Evolutionary conservation across 2,888 invertebrate species (phyloP).

Genomic region (Pardosa pseudoannulata): DNA sequence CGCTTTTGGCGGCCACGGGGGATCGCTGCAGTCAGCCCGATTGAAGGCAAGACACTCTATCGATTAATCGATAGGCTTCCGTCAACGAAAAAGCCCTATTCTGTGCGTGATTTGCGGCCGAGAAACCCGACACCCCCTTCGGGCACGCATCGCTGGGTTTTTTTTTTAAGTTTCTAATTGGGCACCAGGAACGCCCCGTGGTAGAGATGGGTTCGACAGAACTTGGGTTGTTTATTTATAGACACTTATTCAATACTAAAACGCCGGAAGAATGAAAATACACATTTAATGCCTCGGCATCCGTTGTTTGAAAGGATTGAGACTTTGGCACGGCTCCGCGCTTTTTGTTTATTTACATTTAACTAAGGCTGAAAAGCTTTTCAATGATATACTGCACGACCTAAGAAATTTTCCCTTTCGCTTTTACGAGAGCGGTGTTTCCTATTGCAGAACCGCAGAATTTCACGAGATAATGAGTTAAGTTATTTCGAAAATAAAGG

Average conservation of each 20-base stretch:
- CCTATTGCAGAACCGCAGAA: too few relatives aligned
- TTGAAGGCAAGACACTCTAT: constrained; percentile 18
- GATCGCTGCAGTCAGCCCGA: constrained; percentile 1
- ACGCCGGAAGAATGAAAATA: neutral
- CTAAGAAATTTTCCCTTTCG: too few relatives aligned
- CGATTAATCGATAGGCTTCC: constrained; percentile 61
- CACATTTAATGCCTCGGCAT: neutral
- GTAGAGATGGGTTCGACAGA: neutral
- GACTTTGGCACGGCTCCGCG: neutral
- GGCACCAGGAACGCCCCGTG: constrained; percentile 4
- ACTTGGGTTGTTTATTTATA: neutral
- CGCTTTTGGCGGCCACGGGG: neutral
- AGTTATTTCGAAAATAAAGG: too few relatives aligned
- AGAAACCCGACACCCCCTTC: constrained; percentile 7
- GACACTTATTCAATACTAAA: neutral
- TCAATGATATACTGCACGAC: too few relatives aligned
- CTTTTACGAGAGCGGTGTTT: too few relatives aligned
- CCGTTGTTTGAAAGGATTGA: neutral
- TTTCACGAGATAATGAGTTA: too few relatives aligned
- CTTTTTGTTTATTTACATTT: too few relatives aligned
- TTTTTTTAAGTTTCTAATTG: constrained; percentile 13
- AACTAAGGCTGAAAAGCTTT: too few relatives aligned
- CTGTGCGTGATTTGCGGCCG: constrained; percentile 28
- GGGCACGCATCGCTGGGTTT: constrained; percentile 1
- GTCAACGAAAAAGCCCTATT: constrained; percentile 33